Base-by-base conservation (phyloP, 2,797 vertebrate species). In the Eulemur rubriventer region DNA sequence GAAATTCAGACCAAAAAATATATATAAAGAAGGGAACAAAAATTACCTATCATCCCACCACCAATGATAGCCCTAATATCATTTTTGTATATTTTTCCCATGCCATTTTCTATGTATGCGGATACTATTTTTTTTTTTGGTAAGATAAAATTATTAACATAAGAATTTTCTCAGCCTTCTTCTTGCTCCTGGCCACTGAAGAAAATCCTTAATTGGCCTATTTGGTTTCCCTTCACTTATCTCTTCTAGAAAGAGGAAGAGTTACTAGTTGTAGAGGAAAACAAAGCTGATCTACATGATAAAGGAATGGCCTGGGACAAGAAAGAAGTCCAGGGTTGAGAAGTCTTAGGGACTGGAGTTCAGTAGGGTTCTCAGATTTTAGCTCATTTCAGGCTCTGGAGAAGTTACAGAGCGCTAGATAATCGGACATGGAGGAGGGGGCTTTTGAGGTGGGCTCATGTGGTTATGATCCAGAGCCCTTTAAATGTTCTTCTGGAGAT, bases 1-100 rank as follows among this genome's bases (percentile, higher is more conserved):
- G 95, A 91, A 92, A 93, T 78, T 87, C 88, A 93, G 94, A 75
- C 43, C 48, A 95, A 94, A 93, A 91, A 93, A 92, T 41, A 43
- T 43, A 48, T 94, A 76, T 86, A 95, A 92, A 84, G 57, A 61
- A 79, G 46, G 61, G 46, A 86, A 38, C 69, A 80, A 95, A 94
- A 88, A 57, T 76, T 93, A 93, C 48, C n/a, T 26, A 43, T 70
- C 55, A 82, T 91, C 41, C 70, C 78, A 73, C 67, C 50, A 35
- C 75, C 65, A 73, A 55, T 35, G 92, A 81, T 87, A 72, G 46
- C 16, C 43, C 33, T 61, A 67, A 28, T 65, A 50, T 2, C 11
- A 69, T 94, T 89, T 89, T 78, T 59, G 24, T 84, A 1, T 48
- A 30, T 30, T 79, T 87, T 75, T 35, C 16, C 70, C 43, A 18